Evolutionary conservation across 2,113 vertebrate species (phyloP).

Genomic region (Aphelocoma coerulescens): DNA sequence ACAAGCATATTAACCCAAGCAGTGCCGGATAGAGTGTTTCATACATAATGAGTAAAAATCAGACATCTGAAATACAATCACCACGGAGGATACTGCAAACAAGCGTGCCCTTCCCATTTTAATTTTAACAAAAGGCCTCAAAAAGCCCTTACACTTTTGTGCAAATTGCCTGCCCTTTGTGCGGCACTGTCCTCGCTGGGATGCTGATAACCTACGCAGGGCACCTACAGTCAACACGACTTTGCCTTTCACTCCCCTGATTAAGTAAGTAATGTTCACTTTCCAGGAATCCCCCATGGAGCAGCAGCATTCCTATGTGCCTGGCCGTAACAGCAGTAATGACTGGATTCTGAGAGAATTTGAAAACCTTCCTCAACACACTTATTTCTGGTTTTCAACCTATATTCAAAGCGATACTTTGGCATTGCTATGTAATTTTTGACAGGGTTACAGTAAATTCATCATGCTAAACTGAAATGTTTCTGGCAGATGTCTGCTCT

Average conservation of each 20-base stretch:
- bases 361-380: constrained; percentile 66
- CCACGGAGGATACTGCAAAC: background rate
- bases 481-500: constrained; percentile 90
- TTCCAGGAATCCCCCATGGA: constrained; percentile 43
- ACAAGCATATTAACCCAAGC: background rate
- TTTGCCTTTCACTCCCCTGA: constrained; percentile 50
- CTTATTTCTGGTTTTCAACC: constrained; percentile 71
- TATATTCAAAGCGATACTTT: constrained; percentile 78
- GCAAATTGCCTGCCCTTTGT: constrained; percentile 19
- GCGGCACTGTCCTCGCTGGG: background rate
- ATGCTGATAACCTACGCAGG: constrained; percentile 28
- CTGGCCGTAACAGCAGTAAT: constrained; percentile 41
- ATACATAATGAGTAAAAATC: background rate
- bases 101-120: background rate
- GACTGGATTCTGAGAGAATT: constrained; percentile 66
- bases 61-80: background rate
- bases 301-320: constrained; percentile 7
- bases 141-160: constrained; percentile 2
- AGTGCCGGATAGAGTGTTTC: background rate
- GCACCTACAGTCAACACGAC: constrained; percentile 44
- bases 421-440: constrained; percentile 86
- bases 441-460: constrained; percentile 88
- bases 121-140: constrained; percentile 16
- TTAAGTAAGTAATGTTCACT: constrained; percentile 52
- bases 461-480: constrained; percentile 91